A percentile compares a stretch with the other conserved stretches of the same genome.
phyloP scores from a whole-genome alignment of 2,797 vertebrate genomes.

The Crocodylus rhombifer region DNA sequence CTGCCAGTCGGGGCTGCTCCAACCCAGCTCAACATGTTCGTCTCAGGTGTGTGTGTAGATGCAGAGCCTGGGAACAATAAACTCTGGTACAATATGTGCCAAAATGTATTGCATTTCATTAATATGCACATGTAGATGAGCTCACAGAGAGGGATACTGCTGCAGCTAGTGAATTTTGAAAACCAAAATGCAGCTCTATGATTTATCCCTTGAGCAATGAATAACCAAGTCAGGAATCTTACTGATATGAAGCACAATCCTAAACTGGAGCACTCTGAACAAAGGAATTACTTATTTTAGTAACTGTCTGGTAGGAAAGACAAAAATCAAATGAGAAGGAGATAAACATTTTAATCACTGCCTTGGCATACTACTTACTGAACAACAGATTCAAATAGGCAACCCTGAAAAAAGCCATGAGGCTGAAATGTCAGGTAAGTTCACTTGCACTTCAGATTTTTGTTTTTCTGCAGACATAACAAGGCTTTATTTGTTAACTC shows the following conservation, averaged over 20 bases:
- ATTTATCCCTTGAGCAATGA: neutral
- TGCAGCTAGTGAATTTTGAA: neutral
- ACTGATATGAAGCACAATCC: neutral
- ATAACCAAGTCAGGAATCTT: neutral
- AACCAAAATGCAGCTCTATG: neutral
- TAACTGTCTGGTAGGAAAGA: neutral
- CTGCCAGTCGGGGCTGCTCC: too few species aligned
- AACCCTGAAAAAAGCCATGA: neutral
- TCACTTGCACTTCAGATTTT: neutral
- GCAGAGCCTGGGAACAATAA: too few species aligned
- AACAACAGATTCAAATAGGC: neutral
- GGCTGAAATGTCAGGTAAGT: neutral
- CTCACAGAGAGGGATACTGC: neutral
- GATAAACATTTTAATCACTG: neutral
- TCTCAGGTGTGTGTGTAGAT: too few species aligned
- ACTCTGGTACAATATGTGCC: too few species aligned
- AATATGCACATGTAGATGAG: too few species aligned
- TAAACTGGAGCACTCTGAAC: neutral
- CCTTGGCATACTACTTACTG: neutral
- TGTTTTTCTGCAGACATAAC: neutral
- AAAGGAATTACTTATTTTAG: neutral
- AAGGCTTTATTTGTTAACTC: conserved; percentile 9
- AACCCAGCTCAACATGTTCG: too few species aligned
- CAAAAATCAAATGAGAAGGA: neutral
- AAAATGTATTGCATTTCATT: too few species aligned